Conservation (phyloP, 2,888 invertebrate genomes). For the Dusona sp. region DNA sequence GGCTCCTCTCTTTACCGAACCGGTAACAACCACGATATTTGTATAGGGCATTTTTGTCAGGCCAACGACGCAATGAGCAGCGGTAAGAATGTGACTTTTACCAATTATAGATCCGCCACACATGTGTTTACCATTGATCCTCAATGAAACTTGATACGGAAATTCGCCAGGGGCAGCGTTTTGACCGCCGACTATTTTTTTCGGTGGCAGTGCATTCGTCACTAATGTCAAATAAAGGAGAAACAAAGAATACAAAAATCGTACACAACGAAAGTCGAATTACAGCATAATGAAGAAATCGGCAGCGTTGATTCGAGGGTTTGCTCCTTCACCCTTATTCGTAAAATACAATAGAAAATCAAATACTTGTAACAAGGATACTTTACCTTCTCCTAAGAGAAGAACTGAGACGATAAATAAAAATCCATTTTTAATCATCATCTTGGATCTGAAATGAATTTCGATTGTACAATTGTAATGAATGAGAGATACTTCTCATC, state of each 20-base stretch:
- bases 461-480: neutral
- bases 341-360: neutral
- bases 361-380: neutral
- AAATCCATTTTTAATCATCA: constrained; percentile 22
- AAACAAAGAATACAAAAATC: neutral
- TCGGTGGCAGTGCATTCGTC: constrained; percentile 27
- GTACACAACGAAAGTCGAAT: neutral
- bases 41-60: constrained; percentile 33
- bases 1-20: constrained; percentile 7
- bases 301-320: no score
- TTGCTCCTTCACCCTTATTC: neutral
- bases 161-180: constrained; percentile 67
- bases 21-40: constrained; percentile 64
- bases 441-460: neutral
- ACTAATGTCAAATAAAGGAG: neutral
- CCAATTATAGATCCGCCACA: constrained; percentile 74
- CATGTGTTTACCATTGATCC: constrained; percentile 56
- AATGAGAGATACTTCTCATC: neutral
- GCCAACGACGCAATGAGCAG: constrained; percentile 70
- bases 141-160: constrained; percentile 72
- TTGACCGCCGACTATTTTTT: constrained; percentile 69
- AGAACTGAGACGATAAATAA: neutral
- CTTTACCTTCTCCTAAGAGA: constrained; percentile 25
- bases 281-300: neutral
- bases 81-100: constrained; percentile 71